Evolutionary conservation across 1,140 invertebrate genomes (phyloP).

Genomic region (Amphibalanus amphitrite): DNA sequence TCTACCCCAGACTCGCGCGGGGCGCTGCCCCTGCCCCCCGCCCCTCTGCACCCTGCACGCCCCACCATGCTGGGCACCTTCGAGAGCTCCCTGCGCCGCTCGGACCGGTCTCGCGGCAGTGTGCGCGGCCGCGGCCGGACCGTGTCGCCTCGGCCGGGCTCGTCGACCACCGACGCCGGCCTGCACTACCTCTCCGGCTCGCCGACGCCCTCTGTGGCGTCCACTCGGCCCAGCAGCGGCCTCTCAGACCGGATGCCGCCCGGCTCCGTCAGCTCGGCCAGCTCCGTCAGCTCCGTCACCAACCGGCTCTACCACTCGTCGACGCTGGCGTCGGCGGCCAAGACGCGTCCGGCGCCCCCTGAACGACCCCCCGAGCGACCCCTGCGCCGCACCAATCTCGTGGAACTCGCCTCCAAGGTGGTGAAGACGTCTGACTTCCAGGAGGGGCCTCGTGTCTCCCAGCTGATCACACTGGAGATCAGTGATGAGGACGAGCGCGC

Average conservation of each 20-base stretch:
- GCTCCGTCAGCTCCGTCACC: constrained; percentile 12
- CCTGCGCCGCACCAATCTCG: neutral
- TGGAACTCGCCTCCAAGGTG: neutral
- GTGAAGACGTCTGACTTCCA: neutral
- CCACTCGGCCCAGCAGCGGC: constrained; percentile 11
- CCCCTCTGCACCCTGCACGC: constrained; percentile 21
- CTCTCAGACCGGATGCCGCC: neutral
- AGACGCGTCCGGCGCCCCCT: constrained; percentile 19
- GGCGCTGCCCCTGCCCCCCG: too few relatives aligned
- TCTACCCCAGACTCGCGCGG: too few relatives aligned
- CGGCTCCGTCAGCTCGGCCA: neutral
- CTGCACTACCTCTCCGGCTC: constrained; percentile 4
- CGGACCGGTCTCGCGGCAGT: constrained; percentile 13
- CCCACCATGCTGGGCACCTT: constrained; percentile 43
- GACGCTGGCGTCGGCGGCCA: constrained; percentile 37
- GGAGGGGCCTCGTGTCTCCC: neutral
- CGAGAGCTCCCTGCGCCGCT: constrained; percentile 39
- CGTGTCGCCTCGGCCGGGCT: constrained; percentile 14
- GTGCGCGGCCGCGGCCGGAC: constrained; percentile 14
- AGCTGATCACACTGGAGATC: constrained; percentile 3
- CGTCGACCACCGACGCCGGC: constrained; percentile 14
- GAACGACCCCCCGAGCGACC: neutral
- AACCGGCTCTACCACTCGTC: constrained; percentile 33
- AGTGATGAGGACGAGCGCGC: neutral
- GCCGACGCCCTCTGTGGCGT: constrained; percentile 12